Base-by-base conservation (phyloP, 2,888 invertebrate species). In the Bugulina stolonifera region DNA sequence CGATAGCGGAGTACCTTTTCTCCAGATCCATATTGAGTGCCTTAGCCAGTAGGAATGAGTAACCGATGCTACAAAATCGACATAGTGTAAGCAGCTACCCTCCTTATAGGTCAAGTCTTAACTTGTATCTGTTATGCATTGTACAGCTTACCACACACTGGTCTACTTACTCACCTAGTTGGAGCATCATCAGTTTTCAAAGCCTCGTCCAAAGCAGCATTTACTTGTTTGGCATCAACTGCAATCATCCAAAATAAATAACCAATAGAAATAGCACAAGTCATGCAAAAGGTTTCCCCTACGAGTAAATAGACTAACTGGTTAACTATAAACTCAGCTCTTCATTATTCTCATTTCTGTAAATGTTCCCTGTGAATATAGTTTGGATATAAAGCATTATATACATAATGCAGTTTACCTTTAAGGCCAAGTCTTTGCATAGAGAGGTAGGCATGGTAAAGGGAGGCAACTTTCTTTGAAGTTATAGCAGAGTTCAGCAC, bases 31-130 rank as follows among this genome's bases (percentile, higher is more conserved):
- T 88, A 0, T 89, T 89, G 76, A 94, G 86, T 76, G 90, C 88
- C 64, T 91, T 87, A n/a, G 93, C 93, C 71, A 92, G 88, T 73
- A 90, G 90, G 78, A 96, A 91, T 43, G 91, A 90, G 81, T 93
- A 92, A 0, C 92, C 94, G 75, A 94, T 88, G 80, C 92, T 94
- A 81, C 0, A 83, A 83, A 69, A 69, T n/a, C 71, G 72, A 64
- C 1, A 64, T n/a, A n/a, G n/a, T n/a, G n/a, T n/a, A n/a, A n/a
- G n/a, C n/a, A n/a, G n/a, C n/a, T n/a, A n/a, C n/a, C n/a, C n/a
- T n/a, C n/a, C n/a, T n/a, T n/a, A n/a, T n/a, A n/a, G n/a, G n/a
- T n/a, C n/a, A n/a, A n/a, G n/a, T n/a, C n/a, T n/a, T n/a, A n/a
- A n/a, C n/a, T n/a, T n/a, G n/a, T n/a, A n/a, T n/a, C n/a, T n/a